These are phyloP conservation scores for Centrocercus urophasianus DNA, from an alignment of 2,113 vertebrate genomes.

Conservation along the genomic window DNA sequence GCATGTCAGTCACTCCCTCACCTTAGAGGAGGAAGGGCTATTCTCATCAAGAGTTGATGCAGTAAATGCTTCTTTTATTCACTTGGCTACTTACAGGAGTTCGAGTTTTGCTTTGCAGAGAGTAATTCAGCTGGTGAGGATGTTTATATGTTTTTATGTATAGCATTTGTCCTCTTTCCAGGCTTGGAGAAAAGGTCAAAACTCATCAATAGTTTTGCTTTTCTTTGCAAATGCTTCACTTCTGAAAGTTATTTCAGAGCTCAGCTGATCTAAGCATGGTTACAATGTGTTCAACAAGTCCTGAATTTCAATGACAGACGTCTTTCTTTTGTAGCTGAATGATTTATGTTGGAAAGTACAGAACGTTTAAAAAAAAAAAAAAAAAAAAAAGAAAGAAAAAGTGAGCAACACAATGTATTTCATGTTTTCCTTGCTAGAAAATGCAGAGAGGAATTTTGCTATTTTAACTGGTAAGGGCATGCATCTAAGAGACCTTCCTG, in stretches of 20 bases:
- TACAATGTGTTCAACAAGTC: accelerated
- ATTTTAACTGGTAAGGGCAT: not conserved
- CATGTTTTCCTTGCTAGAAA: not conserved
- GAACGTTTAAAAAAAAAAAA: not conserved
- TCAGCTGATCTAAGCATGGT: not conserved
- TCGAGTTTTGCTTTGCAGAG: not conserved
- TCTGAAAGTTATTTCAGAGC: not conserved
- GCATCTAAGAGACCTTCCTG: not conserved
- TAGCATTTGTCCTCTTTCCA: not conserved
- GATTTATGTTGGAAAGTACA: not conserved
- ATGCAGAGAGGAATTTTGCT: not conserved
- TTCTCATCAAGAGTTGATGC: not conserved
- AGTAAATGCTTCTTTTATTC: not conserved
- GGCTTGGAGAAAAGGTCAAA: not conserved
- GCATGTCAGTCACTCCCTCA: constrained; percentile 12
- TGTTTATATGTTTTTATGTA: not conserved
- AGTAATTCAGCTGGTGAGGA: not conserved
- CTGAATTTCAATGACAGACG: not conserved
- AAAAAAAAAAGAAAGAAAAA: not conserved
- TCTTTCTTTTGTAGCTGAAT: not conserved
- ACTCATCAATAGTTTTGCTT: not conserved
- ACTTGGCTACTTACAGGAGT: accelerated
- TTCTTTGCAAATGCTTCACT: not conserved
- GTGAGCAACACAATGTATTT: no score
- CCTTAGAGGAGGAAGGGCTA: not conserved